These are phyloP conservation scores for Lutraria lutraria DNA, from an alignment of 2,888 invertebrate genomes.

Conservation along the genomic window DNA sequence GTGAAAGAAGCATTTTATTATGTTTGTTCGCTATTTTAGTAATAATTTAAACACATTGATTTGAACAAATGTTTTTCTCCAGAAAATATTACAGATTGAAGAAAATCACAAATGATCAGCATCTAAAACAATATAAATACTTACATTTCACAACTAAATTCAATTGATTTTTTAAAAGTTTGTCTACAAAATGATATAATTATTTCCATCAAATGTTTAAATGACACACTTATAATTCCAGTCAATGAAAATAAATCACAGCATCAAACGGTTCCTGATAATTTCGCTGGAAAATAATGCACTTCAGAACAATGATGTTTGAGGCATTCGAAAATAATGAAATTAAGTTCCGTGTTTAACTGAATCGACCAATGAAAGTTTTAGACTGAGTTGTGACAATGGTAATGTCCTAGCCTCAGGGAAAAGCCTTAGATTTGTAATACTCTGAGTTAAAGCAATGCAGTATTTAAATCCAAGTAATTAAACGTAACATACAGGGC, in stretches of 20 bases:
- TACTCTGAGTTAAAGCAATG: background rate
- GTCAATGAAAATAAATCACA: background rate
- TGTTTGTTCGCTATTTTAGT: too few relatives aligned
- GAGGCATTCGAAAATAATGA: background rate
- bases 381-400: background rate
- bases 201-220: background rate
- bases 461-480: background rate
- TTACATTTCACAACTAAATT: background rate
- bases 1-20: too few relatives aligned
- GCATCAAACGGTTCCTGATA: background rate
- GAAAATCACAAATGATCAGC: background rate
- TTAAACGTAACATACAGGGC: background rate
- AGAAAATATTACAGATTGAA: too few relatives aligned
- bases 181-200: background rate
- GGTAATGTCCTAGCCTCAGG: background rate
- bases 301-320: background rate
- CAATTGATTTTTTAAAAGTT: background rate
- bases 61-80: too few relatives aligned
- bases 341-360: conserved; percentile 15
- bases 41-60: too few relatives aligned
- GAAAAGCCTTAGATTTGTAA: background rate
- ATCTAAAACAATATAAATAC: background rate
- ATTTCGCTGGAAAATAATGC: background rate
- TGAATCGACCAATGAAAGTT: background rate
- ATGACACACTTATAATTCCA: background rate